Conservation (phyloP, 2,113 vertebrate genomes). For the Pelmatolapia mariae region DNA sequence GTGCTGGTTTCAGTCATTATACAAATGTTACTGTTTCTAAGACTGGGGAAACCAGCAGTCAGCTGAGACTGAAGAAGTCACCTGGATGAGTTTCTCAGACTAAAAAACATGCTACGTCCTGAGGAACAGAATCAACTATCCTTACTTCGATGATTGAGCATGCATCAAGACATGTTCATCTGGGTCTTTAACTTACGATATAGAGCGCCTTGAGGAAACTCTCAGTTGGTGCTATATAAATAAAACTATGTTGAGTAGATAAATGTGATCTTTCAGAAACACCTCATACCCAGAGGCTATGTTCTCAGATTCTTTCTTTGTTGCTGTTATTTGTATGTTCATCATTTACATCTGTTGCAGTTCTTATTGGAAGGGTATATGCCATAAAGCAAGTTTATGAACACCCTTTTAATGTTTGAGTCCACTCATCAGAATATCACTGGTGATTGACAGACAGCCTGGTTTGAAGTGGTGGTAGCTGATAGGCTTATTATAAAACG, state of each 20-base stretch:
- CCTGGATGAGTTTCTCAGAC: background rate
- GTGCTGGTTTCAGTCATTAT: background rate
- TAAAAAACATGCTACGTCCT: background rate
- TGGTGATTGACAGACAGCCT: background rate
- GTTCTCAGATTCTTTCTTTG: background rate
- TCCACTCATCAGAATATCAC: background rate
- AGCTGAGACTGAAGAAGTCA: background rate
- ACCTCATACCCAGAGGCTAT: background rate
- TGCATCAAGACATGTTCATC: background rate
- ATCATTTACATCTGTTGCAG: background rate
- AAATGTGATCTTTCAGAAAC: background rate
- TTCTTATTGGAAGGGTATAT: background rate
- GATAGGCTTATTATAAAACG: background rate
- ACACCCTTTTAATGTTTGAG: background rate
- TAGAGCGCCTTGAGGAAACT: background rate
- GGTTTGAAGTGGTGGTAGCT: background rate
- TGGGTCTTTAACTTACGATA: background rate
- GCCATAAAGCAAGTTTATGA: background rate
- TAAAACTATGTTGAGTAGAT: background rate
- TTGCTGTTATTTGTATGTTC: background rate
- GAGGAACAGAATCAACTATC: background rate
- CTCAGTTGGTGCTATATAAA: background rate
- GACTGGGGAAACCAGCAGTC: background rate
- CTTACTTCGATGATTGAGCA: background rate
- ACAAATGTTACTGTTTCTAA: background rate